Conservation (phyloP, 1,140 invertebrate species). For the Thalassaphorura encarpata region DNA sequence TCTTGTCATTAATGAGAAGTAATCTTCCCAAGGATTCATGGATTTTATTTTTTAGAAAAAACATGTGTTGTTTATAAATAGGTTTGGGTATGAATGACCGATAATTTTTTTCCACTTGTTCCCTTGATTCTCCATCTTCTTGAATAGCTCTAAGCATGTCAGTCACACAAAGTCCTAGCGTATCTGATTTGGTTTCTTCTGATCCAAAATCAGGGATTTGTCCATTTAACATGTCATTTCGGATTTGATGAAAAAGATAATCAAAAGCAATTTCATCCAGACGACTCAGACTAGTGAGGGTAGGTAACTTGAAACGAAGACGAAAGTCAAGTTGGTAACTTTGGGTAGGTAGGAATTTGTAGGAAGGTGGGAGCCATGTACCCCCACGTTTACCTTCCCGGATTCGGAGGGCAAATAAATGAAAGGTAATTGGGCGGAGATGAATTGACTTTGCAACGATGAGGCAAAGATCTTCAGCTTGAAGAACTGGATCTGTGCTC, state of each 20-base stretch:
- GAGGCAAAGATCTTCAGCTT: constrained; percentile 21
- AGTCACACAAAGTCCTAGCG: constrained; percentile 67
- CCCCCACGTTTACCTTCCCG: constrained; percentile 34
- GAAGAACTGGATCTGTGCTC: too few species aligned
- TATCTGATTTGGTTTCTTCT: constrained; percentile 58
- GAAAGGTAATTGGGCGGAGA: constrained; percentile 61
- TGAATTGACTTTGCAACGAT: constrained; percentile 54
- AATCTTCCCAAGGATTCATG: constrained; percentile 13
- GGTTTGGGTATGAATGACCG: constrained; percentile 70
- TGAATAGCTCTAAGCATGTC: constrained; percentile 68
- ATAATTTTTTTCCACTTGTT: constrained; percentile 60
- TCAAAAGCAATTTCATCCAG: constrained; percentile 63
- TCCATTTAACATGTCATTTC: constrained; percentile 64
- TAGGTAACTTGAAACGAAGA: constrained; percentile 60
- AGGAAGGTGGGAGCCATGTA: constrained; percentile 54
- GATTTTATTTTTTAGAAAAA: constrained; percentile 50
- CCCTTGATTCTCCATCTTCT: constrained; percentile 53
- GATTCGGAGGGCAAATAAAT: constrained; percentile 61
- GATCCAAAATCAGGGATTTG: constrained; percentile 65
- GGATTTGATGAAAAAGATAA: constrained; percentile 75
- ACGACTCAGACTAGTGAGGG: constrained; percentile 50
- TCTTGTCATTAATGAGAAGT: constrained; percentile 43
- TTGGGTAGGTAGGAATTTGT: constrained; percentile 41
- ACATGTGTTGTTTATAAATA: constrained; percentile 57
- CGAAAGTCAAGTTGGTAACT: constrained; percentile 57